Evolutionary conservation across 2,797 vertebrate genomes (phyloP), one percentile per base, ranked within the genome.

Genomic region (Oryzias dopingdopingensis): DNA sequence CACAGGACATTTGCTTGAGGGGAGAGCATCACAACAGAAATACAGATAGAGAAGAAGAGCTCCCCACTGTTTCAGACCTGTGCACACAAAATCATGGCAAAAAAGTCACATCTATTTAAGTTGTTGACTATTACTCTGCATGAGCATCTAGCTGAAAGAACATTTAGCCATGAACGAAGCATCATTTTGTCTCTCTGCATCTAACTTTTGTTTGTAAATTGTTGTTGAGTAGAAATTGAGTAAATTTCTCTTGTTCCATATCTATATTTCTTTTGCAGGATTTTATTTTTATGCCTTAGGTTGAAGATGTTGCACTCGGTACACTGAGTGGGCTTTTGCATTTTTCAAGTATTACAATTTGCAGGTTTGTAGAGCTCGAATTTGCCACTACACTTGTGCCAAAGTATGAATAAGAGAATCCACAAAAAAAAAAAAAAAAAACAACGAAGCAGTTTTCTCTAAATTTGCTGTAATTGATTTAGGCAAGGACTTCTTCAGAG

Each of bases 381-480:
- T 6, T 60, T 51, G 18, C 23, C 7, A 44, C 52, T 54, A 37
- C 15, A 26, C 37, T 74, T 13, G 47, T 45, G 32, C 17, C n/a
- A 23, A 17, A 62, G 3, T 59, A 44, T 56, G 48, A 75, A 65
- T 54, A 48, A 64, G 14, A 14, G 37, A 45, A 52, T 62, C 59
- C 37, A 49, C 7, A 14, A 29, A 42, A 51, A 60, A 59, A 29
- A 49, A 17, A 40, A 57, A 24, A 65, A 59, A 6, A 65, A 59
- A 63, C 4, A 26, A 42, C 17, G 22, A 54, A 54, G 54, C 29
- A 59, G 47, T 37, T 13, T 14, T 29, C 47, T 59, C 47, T 32
- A 47, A 49, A 32, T 58, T 10, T 7, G 29, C 43, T 57, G 20
- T 67, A 71, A 81, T 69, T 72, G 68, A 76, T 70, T 79, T 65